A percentile compares a stretch with the other conserved stretches of the same genome.
Conservation (phyloP, 2,888 invertebrate genomes). For the Ectemnius continuus region DNA sequence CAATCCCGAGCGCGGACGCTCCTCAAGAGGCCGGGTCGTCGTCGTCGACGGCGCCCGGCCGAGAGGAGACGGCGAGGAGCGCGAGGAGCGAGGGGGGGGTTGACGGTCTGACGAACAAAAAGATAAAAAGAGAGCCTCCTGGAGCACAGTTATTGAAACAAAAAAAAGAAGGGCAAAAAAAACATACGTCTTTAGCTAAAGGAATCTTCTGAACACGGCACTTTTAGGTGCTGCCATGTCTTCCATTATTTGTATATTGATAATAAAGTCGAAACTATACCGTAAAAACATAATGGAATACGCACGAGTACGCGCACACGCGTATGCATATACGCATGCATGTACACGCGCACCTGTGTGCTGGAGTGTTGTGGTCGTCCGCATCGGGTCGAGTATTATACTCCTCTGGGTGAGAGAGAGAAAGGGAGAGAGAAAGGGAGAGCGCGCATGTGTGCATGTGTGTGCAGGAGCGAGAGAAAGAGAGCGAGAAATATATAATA, state of each 20-base stretch:
- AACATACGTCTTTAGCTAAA: conserved; percentile 56
- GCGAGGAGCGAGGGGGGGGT: too few species aligned
- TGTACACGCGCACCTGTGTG: conserved; percentile 15
- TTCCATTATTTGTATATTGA: conserved; percentile 75
- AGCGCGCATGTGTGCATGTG: not conserved
- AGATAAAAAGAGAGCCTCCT: not conserved
- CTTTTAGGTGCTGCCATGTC: conserved; percentile 68
- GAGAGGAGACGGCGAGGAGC: too few species aligned
- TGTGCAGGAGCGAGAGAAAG: not conserved
- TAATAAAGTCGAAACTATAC: conserved; percentile 64
- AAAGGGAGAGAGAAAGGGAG: too few species aligned
- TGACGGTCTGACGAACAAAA: conserved; percentile 1
- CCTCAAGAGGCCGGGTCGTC: not conserved
- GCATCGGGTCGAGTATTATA: not conserved
- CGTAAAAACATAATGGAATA: conserved; percentile 36
- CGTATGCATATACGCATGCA: conserved; percentile 38
- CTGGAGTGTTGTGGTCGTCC: not conserved
- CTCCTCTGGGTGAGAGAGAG: too few species aligned
- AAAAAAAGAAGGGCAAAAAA: conserved; percentile 1
- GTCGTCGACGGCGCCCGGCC: not conserved
- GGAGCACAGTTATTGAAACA: too few species aligned
- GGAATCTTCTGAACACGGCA: conserved; percentile 55
- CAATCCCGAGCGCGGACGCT: not conserved
- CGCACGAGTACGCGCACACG: conserved; percentile 28
- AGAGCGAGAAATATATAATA: not conserved